Conservation (phyloP, 2,888 invertebrate species). For the Platyscelio sp. region DNA sequence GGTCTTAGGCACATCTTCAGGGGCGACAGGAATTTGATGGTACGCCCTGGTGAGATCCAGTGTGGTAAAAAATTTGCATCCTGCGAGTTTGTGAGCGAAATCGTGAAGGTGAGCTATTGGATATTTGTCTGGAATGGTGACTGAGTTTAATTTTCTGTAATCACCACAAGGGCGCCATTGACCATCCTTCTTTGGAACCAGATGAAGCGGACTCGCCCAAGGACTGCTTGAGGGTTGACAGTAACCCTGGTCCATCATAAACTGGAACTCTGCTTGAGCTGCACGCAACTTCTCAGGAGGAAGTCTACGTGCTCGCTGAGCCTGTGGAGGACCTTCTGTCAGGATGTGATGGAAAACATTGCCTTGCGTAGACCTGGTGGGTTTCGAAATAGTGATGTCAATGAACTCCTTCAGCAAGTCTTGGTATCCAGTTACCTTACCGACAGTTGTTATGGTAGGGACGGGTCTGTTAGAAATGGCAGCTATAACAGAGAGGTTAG, state of each 20-base stretch:
- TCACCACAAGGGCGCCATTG: too few species aligned
- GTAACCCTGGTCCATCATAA: slow-evolving; percentile 10
- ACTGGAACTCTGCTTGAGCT: background rate
- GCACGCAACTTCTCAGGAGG: slow-evolving; percentile 10
- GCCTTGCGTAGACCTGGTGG: background rate
- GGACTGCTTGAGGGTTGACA: too few species aligned
- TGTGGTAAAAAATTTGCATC: too few species aligned
- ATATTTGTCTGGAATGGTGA: too few species aligned
- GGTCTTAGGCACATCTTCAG: too few species aligned
- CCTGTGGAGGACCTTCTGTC: slow-evolving; percentile 18
- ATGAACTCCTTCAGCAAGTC: slow-evolving; percentile 4
- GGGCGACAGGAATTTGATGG: too few species aligned
- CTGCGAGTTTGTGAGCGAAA: too few species aligned
- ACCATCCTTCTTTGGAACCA: too few species aligned
- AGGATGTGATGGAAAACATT: slow-evolving; percentile 16
- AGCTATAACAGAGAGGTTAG: background rate
- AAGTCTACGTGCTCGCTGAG: slow-evolving; percentile 23
- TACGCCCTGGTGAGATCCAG: too few species aligned
- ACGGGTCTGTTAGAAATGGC: background rate
- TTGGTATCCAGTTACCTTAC: background rate
- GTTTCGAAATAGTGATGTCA: slow-evolving; percentile 1
- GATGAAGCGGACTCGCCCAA: too few species aligned
- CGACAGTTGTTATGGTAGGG: background rate
- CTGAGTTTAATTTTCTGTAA: too few species aligned
- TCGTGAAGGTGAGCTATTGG: too few species aligned